Evolutionary conservation across 2,113 vertebrate genomes (phyloP).

Genomic region (Mus musculus): GRCm39 chr19:21428001-21428500

Average conservation of each 20-base stretch:
- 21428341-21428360: not conserved
- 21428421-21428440: not conserved
- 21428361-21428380: not conserved
- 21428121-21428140: not conserved
- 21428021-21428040: not conserved
- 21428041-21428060: not conserved
- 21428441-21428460: not conserved
- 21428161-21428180: not conserved
- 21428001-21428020: not conserved
- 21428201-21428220: not conserved
- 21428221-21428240: not conserved
- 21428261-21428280: not conserved
- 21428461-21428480: not conserved
- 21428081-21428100: fast-evolving
- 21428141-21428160: not conserved
- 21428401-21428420: not conserved
- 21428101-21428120: not conserved
- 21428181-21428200: not conserved
- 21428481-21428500: not conserved
- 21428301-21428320: not conserved
- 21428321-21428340: not conserved
- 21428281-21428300: not conserved
- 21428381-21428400: not conserved
- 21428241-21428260: not conserved
- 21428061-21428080: not conserved